Percentiles rank a stretch among this genome's conserved stretches.
Conservation (phyloP, 2,888 invertebrate species). For the Cantharis rufa region DNA sequence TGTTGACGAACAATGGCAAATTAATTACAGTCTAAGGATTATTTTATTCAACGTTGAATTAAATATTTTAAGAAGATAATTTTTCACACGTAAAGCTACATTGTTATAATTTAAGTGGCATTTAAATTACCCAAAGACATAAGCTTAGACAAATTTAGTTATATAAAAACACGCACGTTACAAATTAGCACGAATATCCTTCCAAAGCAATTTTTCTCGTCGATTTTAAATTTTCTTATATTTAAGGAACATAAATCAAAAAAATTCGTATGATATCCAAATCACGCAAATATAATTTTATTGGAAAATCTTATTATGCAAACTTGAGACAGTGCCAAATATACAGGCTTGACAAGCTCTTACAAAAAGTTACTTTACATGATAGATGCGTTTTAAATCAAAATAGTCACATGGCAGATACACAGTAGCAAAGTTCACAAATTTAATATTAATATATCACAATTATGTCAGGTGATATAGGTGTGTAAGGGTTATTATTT, state of each 20-base stretch:
- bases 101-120: background rate
- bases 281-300: slow-evolving; percentile 2
- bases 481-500: background rate
- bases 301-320: background rate
- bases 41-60: background rate
- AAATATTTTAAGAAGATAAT: background rate
- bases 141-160: background rate
- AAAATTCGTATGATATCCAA: background rate
- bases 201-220: background rate
- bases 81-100: background rate
- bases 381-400: slow-evolving; percentile 2
- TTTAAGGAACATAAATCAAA: background rate
- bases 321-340: background rate
- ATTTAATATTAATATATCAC: background rate
- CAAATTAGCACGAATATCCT: background rate
- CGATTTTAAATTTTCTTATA: background rate
- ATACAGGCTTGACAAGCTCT: background rate
- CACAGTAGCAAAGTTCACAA: background rate
- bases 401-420: background rate
- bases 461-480: background rate
- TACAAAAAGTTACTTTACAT: slow-evolving; percentile 1
- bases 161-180: background rate
- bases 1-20: background rate
- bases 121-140: background rate
- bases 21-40: background rate